These are phyloP conservation scores for Nephila pilipes DNA, from an alignment of 1,140 invertebrate species.

Conservation along the genomic window DNA sequence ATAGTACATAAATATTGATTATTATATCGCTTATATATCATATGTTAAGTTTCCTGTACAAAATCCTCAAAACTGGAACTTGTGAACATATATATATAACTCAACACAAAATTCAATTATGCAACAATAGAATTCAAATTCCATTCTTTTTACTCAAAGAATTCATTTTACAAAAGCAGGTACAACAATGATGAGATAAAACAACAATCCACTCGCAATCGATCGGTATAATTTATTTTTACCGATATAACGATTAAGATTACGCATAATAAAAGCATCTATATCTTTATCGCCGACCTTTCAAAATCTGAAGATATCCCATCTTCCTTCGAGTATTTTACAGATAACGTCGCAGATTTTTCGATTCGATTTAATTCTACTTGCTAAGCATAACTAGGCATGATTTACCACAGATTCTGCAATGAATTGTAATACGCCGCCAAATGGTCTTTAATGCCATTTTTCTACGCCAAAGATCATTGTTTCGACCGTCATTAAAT, in stretches of 20 bases:
- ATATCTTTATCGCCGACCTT: not conserved
- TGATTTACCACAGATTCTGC: not conserved
- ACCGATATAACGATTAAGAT: not conserved
- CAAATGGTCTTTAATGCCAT: conserved; percentile 58
- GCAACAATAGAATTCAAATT: not conserved
- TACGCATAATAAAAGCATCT: not conserved
- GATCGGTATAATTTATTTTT: not conserved
- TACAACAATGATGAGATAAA: not conserved
- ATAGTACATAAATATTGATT: no score
- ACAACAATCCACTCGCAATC: not conserved
- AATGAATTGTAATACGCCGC: conserved; percentile 30
- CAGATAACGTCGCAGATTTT: not conserved
- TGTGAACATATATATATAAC: no score
- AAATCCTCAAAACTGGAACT: no score
- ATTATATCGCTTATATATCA: no score
- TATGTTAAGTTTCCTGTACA: no score
- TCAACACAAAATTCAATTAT: no score
- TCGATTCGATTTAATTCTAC: not conserved
- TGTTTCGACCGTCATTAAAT: conserved; percentile 40
- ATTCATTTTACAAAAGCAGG: not conserved
- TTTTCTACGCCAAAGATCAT: conserved; percentile 62
- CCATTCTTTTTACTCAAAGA: not conserved
- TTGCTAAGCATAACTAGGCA: not conserved
- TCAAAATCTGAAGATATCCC: not conserved
- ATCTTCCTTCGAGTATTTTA: not conserved